Evolutionary conservation across 2,797 vertebrate species (phyloP), one percentile per base, ranked within the genome.

Genomic region (Myiotriccus ornatus): DNA sequence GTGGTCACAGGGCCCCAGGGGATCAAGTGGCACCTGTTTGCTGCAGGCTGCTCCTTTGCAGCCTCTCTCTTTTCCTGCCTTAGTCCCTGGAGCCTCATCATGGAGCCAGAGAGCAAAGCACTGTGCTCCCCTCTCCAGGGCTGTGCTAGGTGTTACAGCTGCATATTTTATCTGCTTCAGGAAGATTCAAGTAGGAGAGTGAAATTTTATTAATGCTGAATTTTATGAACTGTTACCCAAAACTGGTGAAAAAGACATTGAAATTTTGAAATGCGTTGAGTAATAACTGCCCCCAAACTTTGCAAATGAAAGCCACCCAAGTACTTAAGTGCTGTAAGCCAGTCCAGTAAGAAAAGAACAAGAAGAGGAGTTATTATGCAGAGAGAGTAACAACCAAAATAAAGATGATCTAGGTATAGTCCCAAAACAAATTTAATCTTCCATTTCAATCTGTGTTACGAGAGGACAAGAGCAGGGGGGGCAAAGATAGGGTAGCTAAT

Each of bases 101-200:
- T 4, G 1, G 1, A 2, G 14, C 43, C 0, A 0, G 41, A 65
- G 39, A 70, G 14, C 32, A 65, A n/a, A 69, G 25, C 30, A 16
- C 47, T 35, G 28, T 3, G 5, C 5, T 74, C 17, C 75, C 23
- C 30, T 60, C 30, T 81, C 43, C 27, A 60, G 39, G 15, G 34
- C 23, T 59, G 13, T 13, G 18, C 23, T 30, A 70, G 32, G 11
- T 63, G 14, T 35, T 70, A n/a, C 9, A 78, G 53, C 35, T 82
- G 27, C 22, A 12, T 32, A 17, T 55, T 77, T 70, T 46, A 17
- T 39, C 30, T 46, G 7, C 70, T 87, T 79, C 41, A n/a, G 87
- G 32, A 86, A 60, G 32, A 49, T 65, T 62, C 27, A 73, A 6
- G 73, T 14, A 64, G 35, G 47, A 87, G 9, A 46, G 22, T 13